A percentile compares a stretch with the other conserved stretches of the same genome.
Evolutionary conservation across 2,888 invertebrate species (phyloP).

Genomic region (Aplocera efformata): DNA sequence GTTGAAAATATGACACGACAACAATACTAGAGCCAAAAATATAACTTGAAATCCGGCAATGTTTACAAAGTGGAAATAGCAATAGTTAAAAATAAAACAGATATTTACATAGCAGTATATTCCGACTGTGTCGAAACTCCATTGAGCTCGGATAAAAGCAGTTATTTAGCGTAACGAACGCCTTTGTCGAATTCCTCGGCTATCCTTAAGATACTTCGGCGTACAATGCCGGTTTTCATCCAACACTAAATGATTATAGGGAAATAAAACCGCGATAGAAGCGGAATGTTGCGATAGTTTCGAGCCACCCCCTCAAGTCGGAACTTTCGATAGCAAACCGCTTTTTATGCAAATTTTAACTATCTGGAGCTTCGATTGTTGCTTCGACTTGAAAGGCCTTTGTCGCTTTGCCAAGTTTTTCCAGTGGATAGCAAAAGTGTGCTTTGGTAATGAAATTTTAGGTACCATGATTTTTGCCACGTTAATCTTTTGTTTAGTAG

Average conservation of each 20-base stretch:
- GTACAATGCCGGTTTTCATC: constrained; percentile 34
- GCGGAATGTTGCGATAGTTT: constrained; percentile 30
- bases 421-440: constrained; percentile 2
- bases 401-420: constrained; percentile 14
- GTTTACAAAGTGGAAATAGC: constrained; percentile 13
- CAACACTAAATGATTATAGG: constrained; percentile 22
- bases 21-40: too few species aligned
- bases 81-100: constrained; percentile 15
- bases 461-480: too few species aligned
- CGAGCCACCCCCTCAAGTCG: constrained; percentile 11
- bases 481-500: too few species aligned
- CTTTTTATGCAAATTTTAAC: constrained; percentile 44
- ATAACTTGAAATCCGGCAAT: too few species aligned
- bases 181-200: constrained; percentile 45
- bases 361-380: constrained; percentile 21
- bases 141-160: constrained; percentile 41
- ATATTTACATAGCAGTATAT: constrained; percentile 21
- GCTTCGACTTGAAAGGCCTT: constrained; percentile 15
- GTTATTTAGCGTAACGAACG: constrained; percentile 50
- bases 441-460: background rate
- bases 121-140: constrained; percentile 37
- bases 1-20: too few species aligned
- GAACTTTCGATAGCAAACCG: constrained; percentile 39
- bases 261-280: constrained; percentile 35
- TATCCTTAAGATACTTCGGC: constrained; percentile 37